Conservation (phyloP, 2,113 vertebrate species). For the Gavialis gangeticus region DNA sequence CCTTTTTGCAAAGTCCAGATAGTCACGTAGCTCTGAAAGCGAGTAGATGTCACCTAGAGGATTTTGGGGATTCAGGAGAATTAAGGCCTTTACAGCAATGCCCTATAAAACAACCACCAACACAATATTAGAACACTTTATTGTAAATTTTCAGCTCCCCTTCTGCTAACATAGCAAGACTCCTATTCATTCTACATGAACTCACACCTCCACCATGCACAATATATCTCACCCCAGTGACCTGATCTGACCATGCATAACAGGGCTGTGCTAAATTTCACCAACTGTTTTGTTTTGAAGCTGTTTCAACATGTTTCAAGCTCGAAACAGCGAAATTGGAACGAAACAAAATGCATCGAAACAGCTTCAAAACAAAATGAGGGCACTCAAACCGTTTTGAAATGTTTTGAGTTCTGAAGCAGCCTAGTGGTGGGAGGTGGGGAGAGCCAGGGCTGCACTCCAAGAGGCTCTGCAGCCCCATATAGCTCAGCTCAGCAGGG, state of each 20-base stretch:
- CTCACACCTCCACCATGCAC: not conserved
- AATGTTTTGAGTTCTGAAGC: too few relatives aligned
- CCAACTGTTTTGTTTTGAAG: too few relatives aligned
- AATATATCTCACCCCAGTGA: not conserved
- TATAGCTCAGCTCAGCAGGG: too few relatives aligned
- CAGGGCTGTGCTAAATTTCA: too few relatives aligned
- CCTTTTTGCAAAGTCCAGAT: conserved; percentile 96
- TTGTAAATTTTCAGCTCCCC: not conserved
- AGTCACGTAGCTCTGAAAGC: conserved; percentile 85
- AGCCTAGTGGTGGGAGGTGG: too few relatives aligned
- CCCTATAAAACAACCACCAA: conserved; percentile 81
- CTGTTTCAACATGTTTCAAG: too few relatives aligned
- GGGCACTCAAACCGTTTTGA: too few relatives aligned
- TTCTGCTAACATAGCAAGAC: not conserved
- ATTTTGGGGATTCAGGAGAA: conserved; percentile 96
- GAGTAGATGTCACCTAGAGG: conserved; percentile 94
- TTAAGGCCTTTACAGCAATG: conserved; percentile 85
- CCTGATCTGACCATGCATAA: not conserved
- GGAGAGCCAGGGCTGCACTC: too few relatives aligned
- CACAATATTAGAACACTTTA: accelerated
- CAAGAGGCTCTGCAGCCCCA: too few relatives aligned
- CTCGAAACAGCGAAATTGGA: too few relatives aligned
- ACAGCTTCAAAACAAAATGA: too few relatives aligned
- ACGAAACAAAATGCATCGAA: too few relatives aligned
- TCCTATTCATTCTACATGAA: not conserved